phyloP scores from a whole-genome alignment of 2,888 invertebrate genomes.

The Timema cristinae region DNA sequence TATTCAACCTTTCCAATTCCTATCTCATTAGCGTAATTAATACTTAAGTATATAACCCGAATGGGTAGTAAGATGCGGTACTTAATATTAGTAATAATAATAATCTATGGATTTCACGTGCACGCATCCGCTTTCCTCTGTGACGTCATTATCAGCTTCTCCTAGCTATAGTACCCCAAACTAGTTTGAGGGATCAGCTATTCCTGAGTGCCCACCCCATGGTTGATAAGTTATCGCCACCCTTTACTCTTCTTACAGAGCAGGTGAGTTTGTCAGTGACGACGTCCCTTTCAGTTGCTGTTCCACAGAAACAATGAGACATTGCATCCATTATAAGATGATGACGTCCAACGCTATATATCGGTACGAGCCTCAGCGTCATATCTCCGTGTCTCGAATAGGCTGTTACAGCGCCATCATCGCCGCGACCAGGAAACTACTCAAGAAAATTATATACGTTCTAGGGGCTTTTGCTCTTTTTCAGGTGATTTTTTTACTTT shows the following conservation, averaged over 20 bases:
- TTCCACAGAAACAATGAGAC: slow-evolving; percentile 50
- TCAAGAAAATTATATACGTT: neutral
- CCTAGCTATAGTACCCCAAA: too few species aligned
- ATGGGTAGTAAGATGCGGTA: too few species aligned
- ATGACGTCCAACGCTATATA: slow-evolving; percentile 52
- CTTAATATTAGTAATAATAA: too few species aligned
- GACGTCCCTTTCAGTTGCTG: slow-evolving; percentile 63
- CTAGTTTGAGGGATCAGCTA: too few species aligned
- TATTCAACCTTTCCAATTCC: too few species aligned
- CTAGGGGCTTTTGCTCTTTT: neutral
- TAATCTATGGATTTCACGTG: too few species aligned
- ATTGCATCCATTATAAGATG: slow-evolving; percentile 58
- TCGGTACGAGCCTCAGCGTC: slow-evolving; percentile 48
- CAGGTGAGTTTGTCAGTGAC: slow-evolving; percentile 38
- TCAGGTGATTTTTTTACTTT: slow-evolving; percentile 1
- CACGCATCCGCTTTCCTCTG: too few species aligned
- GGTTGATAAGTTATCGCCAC: too few species aligned
- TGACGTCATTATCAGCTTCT: too few species aligned
- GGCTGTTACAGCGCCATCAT: slow-evolving; percentile 10
- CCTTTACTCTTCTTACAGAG: neutral
- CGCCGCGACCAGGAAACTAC: neutral
- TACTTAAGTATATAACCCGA: too few species aligned
- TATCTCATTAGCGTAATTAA: too few species aligned
- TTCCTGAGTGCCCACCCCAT: too few species aligned
- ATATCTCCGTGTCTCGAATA: slow-evolving; percentile 7